Percentiles rank a stretch among this genome's conserved stretches.
phyloP scores from a whole-genome alignment of 2,797 vertebrate genomes.

The Urosaurus nigricauda region DNA sequence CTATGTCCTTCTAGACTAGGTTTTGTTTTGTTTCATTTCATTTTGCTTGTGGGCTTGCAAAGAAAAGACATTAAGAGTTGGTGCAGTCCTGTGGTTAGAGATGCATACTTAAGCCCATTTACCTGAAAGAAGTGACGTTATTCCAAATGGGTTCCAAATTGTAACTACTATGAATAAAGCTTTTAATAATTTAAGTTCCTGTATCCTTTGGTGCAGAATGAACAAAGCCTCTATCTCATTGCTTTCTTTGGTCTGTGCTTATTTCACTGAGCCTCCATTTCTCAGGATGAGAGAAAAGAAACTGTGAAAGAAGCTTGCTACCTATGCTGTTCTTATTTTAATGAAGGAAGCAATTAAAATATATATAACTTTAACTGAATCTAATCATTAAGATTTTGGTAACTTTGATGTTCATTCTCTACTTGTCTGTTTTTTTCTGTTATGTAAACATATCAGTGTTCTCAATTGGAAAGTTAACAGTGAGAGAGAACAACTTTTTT shows the following conservation, averaged over 20 bases:
- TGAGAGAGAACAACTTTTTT: neutral
- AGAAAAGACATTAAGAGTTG: neutral
- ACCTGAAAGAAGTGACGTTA: neutral
- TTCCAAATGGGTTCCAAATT: neutral
- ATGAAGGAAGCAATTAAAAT: neutral
- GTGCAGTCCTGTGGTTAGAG: neutral
- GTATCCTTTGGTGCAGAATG: neutral
- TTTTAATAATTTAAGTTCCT: conserved; percentile 1
- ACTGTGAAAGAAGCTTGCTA: too few species aligned
- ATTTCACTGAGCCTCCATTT: neutral
- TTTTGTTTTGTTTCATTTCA: neutral
- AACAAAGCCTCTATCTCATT: neutral
- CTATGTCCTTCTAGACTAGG: neutral
- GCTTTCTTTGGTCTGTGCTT: neutral
- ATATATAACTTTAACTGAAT: neutral
- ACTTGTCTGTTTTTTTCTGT: neutral
- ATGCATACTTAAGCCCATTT: neutral
- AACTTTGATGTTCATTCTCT: neutral
- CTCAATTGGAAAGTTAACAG: neutral
- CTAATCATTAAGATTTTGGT: neutral
- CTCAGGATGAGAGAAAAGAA: neutral
- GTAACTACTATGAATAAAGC: neutral
- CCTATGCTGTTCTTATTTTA: neutral
- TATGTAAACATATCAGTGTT: neutral
- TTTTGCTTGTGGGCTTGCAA: neutral